These are phyloP conservation scores for Pristionchus pacificus DNA, from an alignment of 1,140 invertebrate species.

Conservation along the genomic window DNA sequence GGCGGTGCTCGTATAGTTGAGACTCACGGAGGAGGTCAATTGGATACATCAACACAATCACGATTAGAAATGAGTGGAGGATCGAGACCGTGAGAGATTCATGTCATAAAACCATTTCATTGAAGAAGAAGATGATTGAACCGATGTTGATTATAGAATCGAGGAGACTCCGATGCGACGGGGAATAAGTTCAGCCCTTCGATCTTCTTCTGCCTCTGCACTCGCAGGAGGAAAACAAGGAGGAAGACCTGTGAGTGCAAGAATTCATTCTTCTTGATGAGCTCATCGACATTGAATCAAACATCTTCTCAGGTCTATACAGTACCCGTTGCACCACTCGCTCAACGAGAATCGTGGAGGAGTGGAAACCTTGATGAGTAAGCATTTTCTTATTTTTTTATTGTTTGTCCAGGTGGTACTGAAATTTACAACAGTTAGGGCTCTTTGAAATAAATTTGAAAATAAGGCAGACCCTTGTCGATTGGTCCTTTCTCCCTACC, in stretches of 20 bases:
- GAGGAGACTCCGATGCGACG: background rate
- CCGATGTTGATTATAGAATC: background rate
- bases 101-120: background rate
- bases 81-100: too few relatives aligned
- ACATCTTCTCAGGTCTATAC: conserved; percentile 9
- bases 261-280: background rate
- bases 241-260: background rate
- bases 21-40: conserved; percentile 45
- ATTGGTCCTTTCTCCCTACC: too few relatives aligned
- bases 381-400: too few relatives aligned
- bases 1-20: conserved; percentile 47
- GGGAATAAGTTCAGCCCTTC: background rate
- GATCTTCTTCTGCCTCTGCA: background rate
- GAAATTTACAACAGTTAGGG: too few relatives aligned
- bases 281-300: background rate
- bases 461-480: too few relatives aligned
- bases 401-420: too few relatives aligned
- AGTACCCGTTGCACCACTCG: background rate
- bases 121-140: background rate
- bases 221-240: background rate
- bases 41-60: conserved; percentile 20
- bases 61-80: too few relatives aligned
- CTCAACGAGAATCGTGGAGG: conserved; percentile 16
- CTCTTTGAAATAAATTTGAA: too few relatives aligned
- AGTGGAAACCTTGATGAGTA: too few relatives aligned